Percentiles rank a stretch among this genome's conserved stretches.
Conservation (phyloP, 30 jellyfish, hydroid and myxozoan genomes). For the Aurelia aurita region DNA sequence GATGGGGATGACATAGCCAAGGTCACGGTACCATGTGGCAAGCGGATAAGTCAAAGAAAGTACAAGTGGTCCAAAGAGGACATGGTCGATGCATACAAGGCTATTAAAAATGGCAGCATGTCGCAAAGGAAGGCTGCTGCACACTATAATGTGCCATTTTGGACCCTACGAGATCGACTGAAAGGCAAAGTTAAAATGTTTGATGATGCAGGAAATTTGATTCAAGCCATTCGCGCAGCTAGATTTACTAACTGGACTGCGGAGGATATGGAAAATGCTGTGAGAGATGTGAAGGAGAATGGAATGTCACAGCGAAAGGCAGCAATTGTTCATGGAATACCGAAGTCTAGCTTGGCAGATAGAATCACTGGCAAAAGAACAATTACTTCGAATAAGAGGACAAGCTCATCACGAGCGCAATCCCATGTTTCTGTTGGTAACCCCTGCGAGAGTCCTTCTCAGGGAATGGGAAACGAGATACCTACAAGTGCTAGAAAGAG, state of each 20-base stretch:
- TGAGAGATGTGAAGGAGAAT: not conserved
- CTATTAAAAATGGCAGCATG: not conserved
- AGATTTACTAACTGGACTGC: not conserved
- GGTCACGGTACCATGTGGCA: not conserved
- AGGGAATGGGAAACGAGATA: not conserved
- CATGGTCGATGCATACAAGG: not conserved
- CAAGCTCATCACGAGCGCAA: not conserved
- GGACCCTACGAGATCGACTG: too few species aligned
- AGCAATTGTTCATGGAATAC: not conserved
- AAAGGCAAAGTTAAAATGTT: not conserved
- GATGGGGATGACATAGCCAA: not conserved
- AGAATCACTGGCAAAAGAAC: not conserved
- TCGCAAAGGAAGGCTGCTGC: not conserved
- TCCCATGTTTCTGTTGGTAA: too few species aligned
- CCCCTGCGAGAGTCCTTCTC: too few species aligned
- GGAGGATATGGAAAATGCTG: constrained; percentile 6
- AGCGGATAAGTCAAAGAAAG: not conserved
- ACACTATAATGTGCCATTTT: not conserved
- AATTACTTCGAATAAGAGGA: not conserved
- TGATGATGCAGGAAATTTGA: not conserved
- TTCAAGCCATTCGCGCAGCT: too few species aligned
- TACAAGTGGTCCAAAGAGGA: not conserved
- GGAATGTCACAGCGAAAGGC: not conserved
- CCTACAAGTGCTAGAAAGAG: too few species aligned
- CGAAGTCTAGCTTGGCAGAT: not conserved